Percentiles rank a stretch among this genome's conserved stretches.
Evolutionary conservation across 2,888 invertebrate species (phyloP).

Genomic region (Ennomos quercinarius): DNA sequence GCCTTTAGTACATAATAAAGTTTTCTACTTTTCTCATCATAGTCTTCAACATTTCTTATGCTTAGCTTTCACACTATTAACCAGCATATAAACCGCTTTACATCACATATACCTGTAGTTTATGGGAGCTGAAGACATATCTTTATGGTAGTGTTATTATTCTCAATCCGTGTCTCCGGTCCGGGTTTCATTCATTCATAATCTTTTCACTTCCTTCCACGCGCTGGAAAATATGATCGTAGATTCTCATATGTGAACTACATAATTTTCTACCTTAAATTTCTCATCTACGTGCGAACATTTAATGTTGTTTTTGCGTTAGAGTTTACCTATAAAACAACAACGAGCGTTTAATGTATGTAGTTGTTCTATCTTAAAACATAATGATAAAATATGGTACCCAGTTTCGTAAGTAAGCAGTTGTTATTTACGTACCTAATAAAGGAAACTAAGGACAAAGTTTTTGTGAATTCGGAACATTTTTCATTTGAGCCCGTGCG

Average conservation of each 20-base stretch:
- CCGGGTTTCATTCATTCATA: conserved; percentile 52
- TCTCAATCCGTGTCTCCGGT: conserved; percentile 51
- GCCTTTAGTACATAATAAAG: conserved; percentile 64
- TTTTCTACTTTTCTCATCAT: conserved; percentile 57
- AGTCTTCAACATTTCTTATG: conserved; percentile 72
- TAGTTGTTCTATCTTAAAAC: conserved; percentile 31
- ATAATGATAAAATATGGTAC: conserved; percentile 28
- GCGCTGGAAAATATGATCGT: conserved; percentile 29
- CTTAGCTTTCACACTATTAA: conserved; percentile 81
- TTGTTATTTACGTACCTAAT: conserved; percentile 43
- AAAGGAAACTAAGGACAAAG: conserved; percentile 48
- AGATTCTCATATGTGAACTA: conserved; percentile 34
- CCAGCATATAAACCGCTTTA: conserved; percentile 72
- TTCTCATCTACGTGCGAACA: conserved; percentile 40
- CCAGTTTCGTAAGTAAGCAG: conserved; percentile 31
- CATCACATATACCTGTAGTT: conserved; percentile 53
- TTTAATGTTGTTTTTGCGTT: conserved; percentile 40
- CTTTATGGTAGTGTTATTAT: conserved; percentile 61
- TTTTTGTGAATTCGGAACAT: conserved; percentile 54
- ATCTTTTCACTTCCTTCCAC: conserved; percentile 48
- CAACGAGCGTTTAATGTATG: conserved; percentile 32
- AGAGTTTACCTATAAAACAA: conserved; percentile 32
- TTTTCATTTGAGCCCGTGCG: conserved; percentile 55
- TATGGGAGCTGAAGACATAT: conserved; percentile 56
- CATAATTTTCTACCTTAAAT: conserved; percentile 39